Evolutionary conservation across 2,797 vertebrate species (phyloP).

Genomic region (Anableps anableps): DNA sequence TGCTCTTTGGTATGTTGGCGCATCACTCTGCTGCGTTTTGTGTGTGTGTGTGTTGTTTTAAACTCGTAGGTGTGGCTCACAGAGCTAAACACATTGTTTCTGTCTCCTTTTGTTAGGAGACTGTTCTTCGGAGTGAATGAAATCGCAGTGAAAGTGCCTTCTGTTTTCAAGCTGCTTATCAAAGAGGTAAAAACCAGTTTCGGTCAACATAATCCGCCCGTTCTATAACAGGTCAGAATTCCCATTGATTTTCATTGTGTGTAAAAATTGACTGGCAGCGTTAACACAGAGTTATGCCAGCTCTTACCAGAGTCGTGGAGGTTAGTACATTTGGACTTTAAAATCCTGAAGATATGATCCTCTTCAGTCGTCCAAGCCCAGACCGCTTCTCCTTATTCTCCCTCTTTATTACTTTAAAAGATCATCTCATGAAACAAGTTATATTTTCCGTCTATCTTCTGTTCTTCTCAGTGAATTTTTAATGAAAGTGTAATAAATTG

Average conservation of each 20-base stretch:
- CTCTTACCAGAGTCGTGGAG: background rate
- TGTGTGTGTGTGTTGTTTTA: background rate
- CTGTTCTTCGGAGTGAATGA: constrained; percentile 97
- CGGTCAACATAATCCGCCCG: background rate
- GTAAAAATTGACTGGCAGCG: background rate
- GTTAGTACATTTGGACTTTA: background rate
- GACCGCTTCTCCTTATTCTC: background rate
- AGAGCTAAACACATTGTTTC: constrained; percentile 21
- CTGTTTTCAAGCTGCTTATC: constrained; percentile 98
- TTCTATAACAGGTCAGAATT: background rate
- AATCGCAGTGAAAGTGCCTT: constrained; percentile 99
- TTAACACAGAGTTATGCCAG: background rate
- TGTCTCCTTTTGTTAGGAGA: constrained; percentile 81
- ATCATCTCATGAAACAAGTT: background rate
- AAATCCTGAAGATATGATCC: background rate
- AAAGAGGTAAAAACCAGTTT: constrained; percentile 89
- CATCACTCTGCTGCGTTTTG: background rate
- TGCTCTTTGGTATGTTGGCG: background rate
- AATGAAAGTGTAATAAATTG: background rate
- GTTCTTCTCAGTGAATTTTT: background rate
- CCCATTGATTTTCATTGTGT: background rate
- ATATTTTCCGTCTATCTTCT: background rate
- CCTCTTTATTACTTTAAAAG: background rate
- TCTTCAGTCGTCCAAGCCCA: background rate
- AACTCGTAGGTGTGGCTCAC: constrained; percentile 1